Evolutionary conservation across 2,113 vertebrate species (phyloP).

Genomic region (Hydrochoerus hydrochaeris): DNA sequence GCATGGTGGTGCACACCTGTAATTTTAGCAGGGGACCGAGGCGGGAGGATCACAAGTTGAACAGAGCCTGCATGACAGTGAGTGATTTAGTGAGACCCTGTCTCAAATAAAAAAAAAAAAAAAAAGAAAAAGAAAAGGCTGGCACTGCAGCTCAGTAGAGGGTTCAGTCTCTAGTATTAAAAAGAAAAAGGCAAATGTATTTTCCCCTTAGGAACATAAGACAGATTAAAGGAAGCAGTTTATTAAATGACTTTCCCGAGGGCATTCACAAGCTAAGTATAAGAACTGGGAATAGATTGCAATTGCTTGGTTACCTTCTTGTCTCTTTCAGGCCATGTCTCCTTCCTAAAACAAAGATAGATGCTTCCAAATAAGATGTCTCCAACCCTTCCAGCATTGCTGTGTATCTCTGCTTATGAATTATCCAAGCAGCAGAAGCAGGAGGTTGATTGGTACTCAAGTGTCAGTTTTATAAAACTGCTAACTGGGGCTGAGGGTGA

Average conservation of each 20-base stretch:
- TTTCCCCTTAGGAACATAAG: constrained; percentile 20
- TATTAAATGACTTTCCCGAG: background rate
- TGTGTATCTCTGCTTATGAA: background rate
- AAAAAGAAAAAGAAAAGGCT: background rate
- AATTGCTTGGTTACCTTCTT: background rate
- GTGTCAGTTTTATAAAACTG: background rate
- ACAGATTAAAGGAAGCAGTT: background rate
- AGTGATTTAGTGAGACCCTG: background rate
- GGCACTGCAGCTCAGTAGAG: background rate
- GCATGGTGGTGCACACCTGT: background rate
- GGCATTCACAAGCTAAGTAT: background rate
- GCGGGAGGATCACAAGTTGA: background rate
- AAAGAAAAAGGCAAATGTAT: background rate
- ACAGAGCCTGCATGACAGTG: background rate
- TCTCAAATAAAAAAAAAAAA: background rate
- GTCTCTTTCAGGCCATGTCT: background rate
- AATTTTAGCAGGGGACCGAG: background rate
- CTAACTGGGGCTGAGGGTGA: background rate
- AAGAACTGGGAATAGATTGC: background rate
- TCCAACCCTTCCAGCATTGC: background rate
- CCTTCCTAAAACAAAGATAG: background rate
- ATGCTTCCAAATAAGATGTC: background rate
- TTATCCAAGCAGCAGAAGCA: background rate
- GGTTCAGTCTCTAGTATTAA: background rate
- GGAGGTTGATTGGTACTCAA: background rate